Percentiles rank a stretch among this genome's conserved stretches.
Evolutionary conservation across 2,888 invertebrate genomes (phyloP).

Genomic region (Leucophenga maculata): DNA sequence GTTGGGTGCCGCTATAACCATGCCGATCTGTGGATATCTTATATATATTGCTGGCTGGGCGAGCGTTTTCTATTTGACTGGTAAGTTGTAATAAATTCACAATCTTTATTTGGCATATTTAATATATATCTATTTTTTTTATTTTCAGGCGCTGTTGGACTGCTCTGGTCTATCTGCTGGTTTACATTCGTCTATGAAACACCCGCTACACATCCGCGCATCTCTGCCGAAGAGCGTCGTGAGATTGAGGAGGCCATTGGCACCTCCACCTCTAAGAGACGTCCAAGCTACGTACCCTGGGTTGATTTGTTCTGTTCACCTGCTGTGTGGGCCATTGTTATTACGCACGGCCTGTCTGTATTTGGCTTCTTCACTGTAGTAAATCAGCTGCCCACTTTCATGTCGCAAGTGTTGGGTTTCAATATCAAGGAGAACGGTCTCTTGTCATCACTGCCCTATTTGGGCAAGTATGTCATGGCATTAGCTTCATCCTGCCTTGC

Average conservation of each 20-base stretch:
- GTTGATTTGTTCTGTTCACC: slow-evolving; percentile 78
- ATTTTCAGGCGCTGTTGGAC: slow-evolving; percentile 77
- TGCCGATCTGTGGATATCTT: slow-evolving; percentile 89
- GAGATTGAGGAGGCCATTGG: slow-evolving; percentile 83
- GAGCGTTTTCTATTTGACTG: slow-evolving; percentile 90
- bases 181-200: slow-evolving; percentile 86
- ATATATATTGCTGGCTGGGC: slow-evolving; percentile 89
- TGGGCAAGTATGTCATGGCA: slow-evolving; percentile 89
- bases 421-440: slow-evolving; percentile 89
- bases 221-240: slow-evolving; percentile 80
- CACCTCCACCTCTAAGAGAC: slow-evolving; percentile 75
- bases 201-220: slow-evolving; percentile 87
- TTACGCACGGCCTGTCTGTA: slow-evolving; percentile 87
- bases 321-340: slow-evolving; percentile 89
- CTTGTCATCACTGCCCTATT: slow-evolving; percentile 87
- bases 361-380: slow-evolving; percentile 92
- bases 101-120: neutral
- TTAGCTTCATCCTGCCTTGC: slow-evolving; percentile 82
- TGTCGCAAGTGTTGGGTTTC: slow-evolving; percentile 84
- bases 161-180: slow-evolving; percentile 88
- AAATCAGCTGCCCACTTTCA: slow-evolving; percentile 89
- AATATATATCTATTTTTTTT: slow-evolving; percentile 17
- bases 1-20: slow-evolving; percentile 90
- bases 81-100: slow-evolving; percentile 67
- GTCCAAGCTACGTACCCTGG: slow-evolving; percentile 84